phyloP scores from a whole-genome alignment of 2,888 invertebrate genomes.

The Microplitis manilae region DNA sequence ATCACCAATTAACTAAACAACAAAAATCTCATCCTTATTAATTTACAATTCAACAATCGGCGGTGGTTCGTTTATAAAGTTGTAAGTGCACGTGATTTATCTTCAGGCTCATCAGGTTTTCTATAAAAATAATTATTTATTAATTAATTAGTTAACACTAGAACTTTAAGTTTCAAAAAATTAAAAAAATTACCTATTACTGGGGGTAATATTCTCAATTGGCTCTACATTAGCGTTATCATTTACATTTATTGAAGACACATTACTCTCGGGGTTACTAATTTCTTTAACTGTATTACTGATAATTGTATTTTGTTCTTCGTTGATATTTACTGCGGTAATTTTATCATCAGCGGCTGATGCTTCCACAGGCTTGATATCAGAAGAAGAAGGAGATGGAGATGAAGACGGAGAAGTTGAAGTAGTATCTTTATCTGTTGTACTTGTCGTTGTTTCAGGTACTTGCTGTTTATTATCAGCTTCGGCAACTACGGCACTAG shows the following conservation, averaged over 20 bases:
- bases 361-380: neutral
- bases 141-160: too few relatives aligned
- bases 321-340: neutral
- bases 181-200: neutral
- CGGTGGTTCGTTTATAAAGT: slow-evolving; percentile 27
- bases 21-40: slow-evolving; percentile 27
- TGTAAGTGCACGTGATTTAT: slow-evolving; percentile 35
- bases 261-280: neutral
- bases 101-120: slow-evolving; percentile 27
- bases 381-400: neutral
- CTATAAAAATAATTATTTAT: slow-evolving; percentile 17
- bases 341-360: neutral
- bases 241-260: neutral
- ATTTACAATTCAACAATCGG: slow-evolving; percentile 37
- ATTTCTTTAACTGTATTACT: neutral
- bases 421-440: slow-evolving; percentile 15
- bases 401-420: slow-evolving; percentile 14
- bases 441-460: slow-evolving; percentile 33
- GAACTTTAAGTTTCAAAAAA: neutral
- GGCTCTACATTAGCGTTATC: neutral
- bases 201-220: neutral
- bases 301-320: neutral
- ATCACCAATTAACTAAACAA: slow-evolving; percentile 31
- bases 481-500: slow-evolving; percentile 26
- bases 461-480: slow-evolving; percentile 22